These are phyloP conservation scores for Coecobrya sp. DNA, from an alignment of 2,888 invertebrate species.

Conservation along the genomic window DNA sequence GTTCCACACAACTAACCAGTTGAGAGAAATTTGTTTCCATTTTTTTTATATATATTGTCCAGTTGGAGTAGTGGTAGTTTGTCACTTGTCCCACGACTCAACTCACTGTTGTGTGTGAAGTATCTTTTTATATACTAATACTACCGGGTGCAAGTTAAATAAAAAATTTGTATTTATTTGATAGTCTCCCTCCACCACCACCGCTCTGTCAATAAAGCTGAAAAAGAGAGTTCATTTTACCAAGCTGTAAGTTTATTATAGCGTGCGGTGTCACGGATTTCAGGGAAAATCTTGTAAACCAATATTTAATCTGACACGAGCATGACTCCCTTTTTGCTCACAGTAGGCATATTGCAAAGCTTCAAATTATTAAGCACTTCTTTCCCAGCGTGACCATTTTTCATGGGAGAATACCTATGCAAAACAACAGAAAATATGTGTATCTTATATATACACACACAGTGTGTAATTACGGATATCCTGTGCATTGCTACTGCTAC, in stretches of 20 bases:
- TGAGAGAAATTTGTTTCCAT: neutral
- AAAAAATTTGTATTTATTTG: neutral
- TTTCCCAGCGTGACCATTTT: neutral
- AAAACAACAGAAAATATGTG: too few relatives aligned
- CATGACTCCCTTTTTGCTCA: neutral
- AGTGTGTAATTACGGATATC: too few relatives aligned
- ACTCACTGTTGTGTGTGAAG: too few relatives aligned
- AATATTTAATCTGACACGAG: neutral
- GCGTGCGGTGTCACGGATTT: neutral
- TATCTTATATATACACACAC: too few relatives aligned
- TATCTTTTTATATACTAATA: too few relatives aligned
- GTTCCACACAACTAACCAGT: neutral
- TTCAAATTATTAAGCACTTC: neutral
- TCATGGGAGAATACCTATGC: too few relatives aligned
- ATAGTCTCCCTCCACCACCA: too few relatives aligned
- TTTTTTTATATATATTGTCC: constrained; percentile 41
- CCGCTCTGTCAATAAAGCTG: too few relatives aligned
- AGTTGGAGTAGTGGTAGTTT: too few relatives aligned
- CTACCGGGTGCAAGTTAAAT: neutral
- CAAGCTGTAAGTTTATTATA: neutral
- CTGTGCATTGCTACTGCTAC: too few relatives aligned
- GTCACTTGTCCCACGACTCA: constrained; percentile 25
- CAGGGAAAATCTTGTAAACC: constrained; percentile 1
- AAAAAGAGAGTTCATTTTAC: too few relatives aligned
- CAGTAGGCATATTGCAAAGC: neutral